A percentile compares a stretch with the other conserved stretches of the same genome.
phyloP scores from a whole-genome alignment of 1,140 invertebrate genomes.

The Babylonia areolata region DNA sequence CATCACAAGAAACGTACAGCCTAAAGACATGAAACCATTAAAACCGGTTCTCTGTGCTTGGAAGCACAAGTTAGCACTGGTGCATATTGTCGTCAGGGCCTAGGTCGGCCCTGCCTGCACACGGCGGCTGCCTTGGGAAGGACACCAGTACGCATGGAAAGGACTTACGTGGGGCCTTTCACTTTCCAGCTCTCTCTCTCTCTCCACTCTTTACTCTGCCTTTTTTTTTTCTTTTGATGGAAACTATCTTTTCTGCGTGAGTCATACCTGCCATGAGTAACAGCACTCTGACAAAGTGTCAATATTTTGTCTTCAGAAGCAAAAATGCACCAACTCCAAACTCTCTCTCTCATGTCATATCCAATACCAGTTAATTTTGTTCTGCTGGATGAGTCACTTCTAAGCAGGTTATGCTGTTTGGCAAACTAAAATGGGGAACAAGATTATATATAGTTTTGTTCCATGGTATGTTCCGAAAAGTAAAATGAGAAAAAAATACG shows the following conservation, averaged over 20 bases:
- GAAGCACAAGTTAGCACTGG: not conserved
- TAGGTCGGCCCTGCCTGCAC: constrained; percentile 11
- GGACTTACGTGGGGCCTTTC: constrained; percentile 41
- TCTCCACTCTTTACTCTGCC: not conserved
- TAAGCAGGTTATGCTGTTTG: not conserved
- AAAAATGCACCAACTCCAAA: too few relatives aligned
- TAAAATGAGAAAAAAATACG: constrained; percentile 26
- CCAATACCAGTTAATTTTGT: not conserved
- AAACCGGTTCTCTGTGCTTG: not conserved
- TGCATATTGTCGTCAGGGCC: not conserved
- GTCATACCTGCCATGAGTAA: not conserved
- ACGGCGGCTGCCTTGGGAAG: constrained; percentile 30
- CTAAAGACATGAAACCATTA: not conserved
- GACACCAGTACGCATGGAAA: constrained; percentile 27
- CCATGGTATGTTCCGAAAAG: constrained; percentile 13
- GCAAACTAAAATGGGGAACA: constrained; percentile 19
- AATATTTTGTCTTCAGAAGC: too few relatives aligned
- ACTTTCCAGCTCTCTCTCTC: not conserved
- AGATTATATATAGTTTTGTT: constrained; percentile 14
- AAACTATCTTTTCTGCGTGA: constrained; percentile 35
- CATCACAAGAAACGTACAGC: constrained; percentile 5
- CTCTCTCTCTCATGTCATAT: too few relatives aligned
- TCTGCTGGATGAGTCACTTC: not conserved
- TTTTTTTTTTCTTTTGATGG: constrained; percentile 32
- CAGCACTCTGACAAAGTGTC: not conserved